A percentile compares a stretch with the other conserved stretches of the same genome.
Evolutionary conservation across 1,140 invertebrate genomes (phyloP).

Genomic region (Asbolus verrucosus): DNA sequence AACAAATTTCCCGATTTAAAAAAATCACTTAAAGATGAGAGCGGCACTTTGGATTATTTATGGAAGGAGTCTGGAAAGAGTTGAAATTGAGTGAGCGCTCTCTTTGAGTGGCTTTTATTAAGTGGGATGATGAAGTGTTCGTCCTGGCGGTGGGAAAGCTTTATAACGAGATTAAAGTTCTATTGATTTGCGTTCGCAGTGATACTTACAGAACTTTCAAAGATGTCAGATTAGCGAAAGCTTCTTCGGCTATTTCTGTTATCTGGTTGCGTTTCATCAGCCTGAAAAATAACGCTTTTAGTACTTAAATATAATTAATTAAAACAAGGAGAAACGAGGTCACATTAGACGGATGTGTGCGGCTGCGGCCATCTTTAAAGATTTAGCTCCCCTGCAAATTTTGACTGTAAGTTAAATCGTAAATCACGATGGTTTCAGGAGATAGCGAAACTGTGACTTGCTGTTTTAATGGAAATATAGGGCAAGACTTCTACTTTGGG

Average conservation of each 20-base stretch:
- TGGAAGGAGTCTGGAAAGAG: background rate
- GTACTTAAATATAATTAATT: too few relatives aligned
- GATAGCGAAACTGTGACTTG: constrained; percentile 32
- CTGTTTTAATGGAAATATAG: constrained; percentile 41
- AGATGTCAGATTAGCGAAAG: constrained; percentile 74
- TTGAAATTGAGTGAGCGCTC: constrained; percentile 4
- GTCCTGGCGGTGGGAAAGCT: constrained; percentile 8
- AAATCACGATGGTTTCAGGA: constrained; percentile 36
- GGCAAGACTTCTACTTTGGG: constrained; percentile 22
- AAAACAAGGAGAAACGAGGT: background rate
- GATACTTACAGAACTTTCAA: constrained; percentile 79
- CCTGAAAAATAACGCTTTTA: constrained; percentile 65
- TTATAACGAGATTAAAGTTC: constrained; percentile 9
- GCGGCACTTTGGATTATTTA: constrained; percentile 4
- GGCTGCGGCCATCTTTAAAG: background rate
- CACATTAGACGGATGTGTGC: constrained; percentile 3
- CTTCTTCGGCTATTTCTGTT: constrained; percentile 72
- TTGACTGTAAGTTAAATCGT: constrained; percentile 41
- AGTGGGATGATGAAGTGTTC: constrained; percentile 17
- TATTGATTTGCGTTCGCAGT: constrained; percentile 14
- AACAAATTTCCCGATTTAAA: constrained; percentile 58
- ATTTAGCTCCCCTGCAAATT: constrained; percentile 28
- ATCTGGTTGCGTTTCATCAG: constrained; percentile 78
- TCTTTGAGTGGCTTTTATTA: constrained; percentile 12
- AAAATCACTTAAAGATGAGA: background rate